phyloP scores from a whole-genome alignment of 2,888 invertebrate genomes.

The Orthonevra nobilis region DNA sequence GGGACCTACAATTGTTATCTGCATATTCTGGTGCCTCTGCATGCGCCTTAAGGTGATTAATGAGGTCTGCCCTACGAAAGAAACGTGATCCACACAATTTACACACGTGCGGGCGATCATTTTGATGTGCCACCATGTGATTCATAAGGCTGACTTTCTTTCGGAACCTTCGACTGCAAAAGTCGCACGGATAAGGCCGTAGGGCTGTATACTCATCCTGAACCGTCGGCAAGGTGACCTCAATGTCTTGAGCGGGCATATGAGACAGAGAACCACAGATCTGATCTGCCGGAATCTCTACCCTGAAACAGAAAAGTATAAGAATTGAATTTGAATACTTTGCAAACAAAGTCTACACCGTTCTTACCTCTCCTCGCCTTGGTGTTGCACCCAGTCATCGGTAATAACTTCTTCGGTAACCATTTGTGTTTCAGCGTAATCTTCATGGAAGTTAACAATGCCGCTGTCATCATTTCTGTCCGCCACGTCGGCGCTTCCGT shows the following conservation, averaged over 20 bases:
- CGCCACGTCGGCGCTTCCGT: conserved; percentile 71
- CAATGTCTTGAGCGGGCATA: conserved; percentile 81
- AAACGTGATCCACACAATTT: conserved; percentile 91
- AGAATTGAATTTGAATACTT: no score
- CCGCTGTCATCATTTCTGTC: conserved; percentile 70
- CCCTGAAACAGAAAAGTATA: conserved; percentile 78
- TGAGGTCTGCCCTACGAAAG: conserved; percentile 88
- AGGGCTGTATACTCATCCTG: conserved; percentile 86
- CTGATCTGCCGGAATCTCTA: conserved; percentile 85
- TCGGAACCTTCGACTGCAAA: conserved; percentile 90
- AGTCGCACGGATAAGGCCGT: conserved; percentile 92
- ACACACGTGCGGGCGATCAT: conserved; percentile 90
- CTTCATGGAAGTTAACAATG: conserved; percentile 69
- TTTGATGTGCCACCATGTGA: conserved; percentile 93
- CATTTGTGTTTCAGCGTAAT: conserved; percentile 83
- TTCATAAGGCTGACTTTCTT: conserved; percentile 92
- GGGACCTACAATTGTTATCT: conserved; percentile 73
- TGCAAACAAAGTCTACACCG: no score
- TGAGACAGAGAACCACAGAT: conserved; percentile 79
- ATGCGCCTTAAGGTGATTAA: conserved; percentile 91
- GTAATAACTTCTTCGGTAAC: conserved; percentile 91
- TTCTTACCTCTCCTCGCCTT: conserved; percentile 87
- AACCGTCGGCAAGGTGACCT: conserved; percentile 90
- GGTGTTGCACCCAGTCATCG: conserved; percentile 89
- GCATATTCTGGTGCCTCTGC: conserved; percentile 86